These are phyloP conservation scores for Anthrax anthrax DNA, from an alignment of 2,888 invertebrate species.

Conservation along the genomic window DNA sequence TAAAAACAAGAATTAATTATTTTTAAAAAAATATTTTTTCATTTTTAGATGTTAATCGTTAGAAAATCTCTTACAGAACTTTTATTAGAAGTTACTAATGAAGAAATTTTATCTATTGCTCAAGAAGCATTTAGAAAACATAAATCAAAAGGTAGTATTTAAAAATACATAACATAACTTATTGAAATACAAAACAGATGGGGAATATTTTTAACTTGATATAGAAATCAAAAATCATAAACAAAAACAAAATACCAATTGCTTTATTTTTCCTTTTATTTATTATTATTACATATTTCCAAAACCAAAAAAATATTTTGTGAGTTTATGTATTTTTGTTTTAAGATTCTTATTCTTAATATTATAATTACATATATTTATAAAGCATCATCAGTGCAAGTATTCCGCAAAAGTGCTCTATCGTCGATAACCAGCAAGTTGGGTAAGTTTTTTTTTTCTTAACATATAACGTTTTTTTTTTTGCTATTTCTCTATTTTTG, in stretches of 20 bases:
- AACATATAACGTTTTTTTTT: background rate
- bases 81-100: slow-evolving; percentile 83
- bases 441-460: slow-evolving; percentile 54
- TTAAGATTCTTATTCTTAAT: background rate
- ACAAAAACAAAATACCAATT: background rate
- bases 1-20: background rate
- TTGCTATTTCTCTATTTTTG: too few species aligned
- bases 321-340: background rate
- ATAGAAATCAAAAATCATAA: too few species aligned
- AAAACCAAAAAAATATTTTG: slow-evolving; percentile 3
- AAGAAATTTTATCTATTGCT: slow-evolving; percentile 72
- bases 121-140: slow-evolving; percentile 72
- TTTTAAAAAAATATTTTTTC: background rate
- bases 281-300: background rate
- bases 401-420: slow-evolving; percentile 70
- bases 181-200: slow-evolving; percentile 2
- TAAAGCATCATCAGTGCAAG: slow-evolving; percentile 36
- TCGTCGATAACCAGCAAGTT: slow-evolving; percentile 80
- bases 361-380: slow-evolving; percentile 1
- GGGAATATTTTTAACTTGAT: slow-evolving; percentile 1
- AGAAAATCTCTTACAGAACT: slow-evolving; percentile 84
- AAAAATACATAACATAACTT: slow-evolving; percentile 10
- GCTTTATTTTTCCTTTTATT: background rate
- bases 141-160: slow-evolving; percentile 64
- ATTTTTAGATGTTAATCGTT: slow-evolving; percentile 66